Conservation (phyloP, 1,140 invertebrate genomes). For the Rhynchophorus ferrugineus region DNA sequence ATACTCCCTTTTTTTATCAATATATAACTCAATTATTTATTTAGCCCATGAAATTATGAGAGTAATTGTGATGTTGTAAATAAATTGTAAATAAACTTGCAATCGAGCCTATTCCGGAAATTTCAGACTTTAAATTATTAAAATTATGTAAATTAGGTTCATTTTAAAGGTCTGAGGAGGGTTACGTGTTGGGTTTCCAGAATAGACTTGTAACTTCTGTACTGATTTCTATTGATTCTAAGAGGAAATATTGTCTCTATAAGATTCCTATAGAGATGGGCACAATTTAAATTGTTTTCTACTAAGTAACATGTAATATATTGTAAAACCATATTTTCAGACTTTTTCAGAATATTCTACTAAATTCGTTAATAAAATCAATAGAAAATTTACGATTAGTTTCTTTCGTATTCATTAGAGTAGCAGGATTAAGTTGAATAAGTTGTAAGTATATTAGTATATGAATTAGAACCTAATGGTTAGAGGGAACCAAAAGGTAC, state of each 20-base stretch:
- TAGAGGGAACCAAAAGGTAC: too few relatives aligned
- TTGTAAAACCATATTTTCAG: slow-evolving; percentile 2
- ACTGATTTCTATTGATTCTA: neutral
- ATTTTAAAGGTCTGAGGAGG: too few relatives aligned
- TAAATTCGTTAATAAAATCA: slow-evolving; percentile 6
- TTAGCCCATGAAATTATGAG: too few relatives aligned
- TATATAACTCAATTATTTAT: too few relatives aligned
- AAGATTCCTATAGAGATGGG: slow-evolving; percentile 2
- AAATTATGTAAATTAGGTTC: too few relatives aligned
- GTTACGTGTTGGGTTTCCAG: too few relatives aligned
- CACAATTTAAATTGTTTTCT: slow-evolving; percentile 4
- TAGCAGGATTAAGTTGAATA: neutral
- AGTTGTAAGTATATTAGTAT: neutral
- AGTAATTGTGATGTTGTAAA: too few relatives aligned
- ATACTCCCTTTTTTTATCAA: too few relatives aligned
- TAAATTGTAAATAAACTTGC: too few relatives aligned
- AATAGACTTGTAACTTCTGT: neutral
- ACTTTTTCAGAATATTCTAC: slow-evolving; percentile 2
- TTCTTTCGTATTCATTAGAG: neutral
- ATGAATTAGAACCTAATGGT: neutral
- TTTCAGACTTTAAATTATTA: too few relatives aligned
- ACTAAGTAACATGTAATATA: neutral
- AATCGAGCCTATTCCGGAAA: too few relatives aligned
- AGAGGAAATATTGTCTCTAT: neutral
- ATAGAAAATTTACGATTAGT: neutral